Conservation (phyloP, 2,888 invertebrate genomes). For the Eurytoma californica region DNA sequence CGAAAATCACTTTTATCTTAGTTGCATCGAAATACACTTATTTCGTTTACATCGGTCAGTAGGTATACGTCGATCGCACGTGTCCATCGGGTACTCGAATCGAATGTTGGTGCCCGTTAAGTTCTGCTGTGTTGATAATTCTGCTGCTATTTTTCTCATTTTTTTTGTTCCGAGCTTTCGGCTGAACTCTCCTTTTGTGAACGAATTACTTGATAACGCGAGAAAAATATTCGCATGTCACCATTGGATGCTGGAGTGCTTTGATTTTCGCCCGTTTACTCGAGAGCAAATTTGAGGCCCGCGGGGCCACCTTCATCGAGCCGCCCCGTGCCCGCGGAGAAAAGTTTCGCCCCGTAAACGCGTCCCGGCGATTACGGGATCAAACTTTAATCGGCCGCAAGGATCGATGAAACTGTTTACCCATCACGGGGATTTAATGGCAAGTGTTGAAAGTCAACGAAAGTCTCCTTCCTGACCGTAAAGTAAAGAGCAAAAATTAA, state of each 20-base stretch:
- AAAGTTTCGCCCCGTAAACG: constrained; percentile 24
- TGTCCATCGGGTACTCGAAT: not conserved
- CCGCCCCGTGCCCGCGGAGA: not conserved
- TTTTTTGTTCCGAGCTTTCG: not conserved
- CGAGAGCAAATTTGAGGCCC: too few species aligned
- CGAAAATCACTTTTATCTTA: too few species aligned
- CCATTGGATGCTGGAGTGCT: constrained; percentile 43
- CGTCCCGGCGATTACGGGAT: constrained; percentile 7
- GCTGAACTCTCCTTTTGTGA: not conserved
- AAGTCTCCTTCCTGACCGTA: too few species aligned
- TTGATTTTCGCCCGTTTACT: constrained; percentile 50
- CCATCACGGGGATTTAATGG: too few species aligned
- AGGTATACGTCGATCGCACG: constrained; percentile 4
- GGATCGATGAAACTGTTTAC: not conserved
- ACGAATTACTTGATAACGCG: constrained; percentile 35
- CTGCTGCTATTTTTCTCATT: constrained; percentile 36
- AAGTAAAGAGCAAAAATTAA: constrained; percentile 53
- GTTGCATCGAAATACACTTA: too few species aligned
- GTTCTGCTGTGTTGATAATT: constrained; percentile 49
- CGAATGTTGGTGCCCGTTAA: constrained; percentile 25
- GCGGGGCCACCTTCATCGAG: constrained; percentile 15
- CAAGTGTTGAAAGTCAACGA: too few species aligned
- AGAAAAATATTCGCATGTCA: constrained; percentile 54
- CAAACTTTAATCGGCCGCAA: constrained; percentile 27
- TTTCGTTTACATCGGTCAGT: not conserved